These are phyloP conservation scores for Benthosema pterotum DNA, from an alignment of 2,797 vertebrate species.

Conservation along the genomic window DNA sequence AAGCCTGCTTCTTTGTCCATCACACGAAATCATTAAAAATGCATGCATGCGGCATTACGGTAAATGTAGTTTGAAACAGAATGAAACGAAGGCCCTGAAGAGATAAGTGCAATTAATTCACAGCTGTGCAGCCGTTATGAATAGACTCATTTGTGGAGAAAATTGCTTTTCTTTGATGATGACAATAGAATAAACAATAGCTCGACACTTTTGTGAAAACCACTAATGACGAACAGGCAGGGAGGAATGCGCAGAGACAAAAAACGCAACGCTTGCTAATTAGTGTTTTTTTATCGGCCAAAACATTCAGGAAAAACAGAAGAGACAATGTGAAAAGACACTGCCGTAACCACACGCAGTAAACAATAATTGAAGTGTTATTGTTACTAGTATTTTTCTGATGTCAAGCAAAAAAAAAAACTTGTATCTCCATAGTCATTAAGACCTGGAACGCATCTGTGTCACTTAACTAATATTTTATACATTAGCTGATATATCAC, in stretches of 20 bases:
- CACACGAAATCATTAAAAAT: slow-evolving; percentile 33
- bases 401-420: no score
- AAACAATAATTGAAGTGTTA: no score
- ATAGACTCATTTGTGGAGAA: slow-evolving; percentile 42
- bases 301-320: slow-evolving; percentile 23
- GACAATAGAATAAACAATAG: slow-evolving; percentile 45
- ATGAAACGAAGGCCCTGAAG: slow-evolving; percentile 27
- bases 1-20: slow-evolving; percentile 30
- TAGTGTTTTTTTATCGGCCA: slow-evolving; percentile 46
- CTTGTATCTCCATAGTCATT: no score
- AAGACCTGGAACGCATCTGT: no score
- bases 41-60: slow-evolving; percentile 29
- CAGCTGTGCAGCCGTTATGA: slow-evolving; percentile 25
- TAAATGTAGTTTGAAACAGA: slow-evolving; percentile 25
- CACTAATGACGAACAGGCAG: slow-evolving; percentile 25
- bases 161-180: slow-evolving; percentile 47
- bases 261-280: slow-evolving; percentile 41
- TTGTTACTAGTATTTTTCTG: no score
- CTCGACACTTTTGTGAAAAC: slow-evolving; percentile 24
- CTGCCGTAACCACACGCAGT: background rate
- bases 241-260: slow-evolving; percentile 22
- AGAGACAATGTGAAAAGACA: slow-evolving; percentile 3
- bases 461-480: no score
- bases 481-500: no score
- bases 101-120: slow-evolving; percentile 49